Evolutionary conservation across 1,140 invertebrate species (phyloP).

Genomic region (Drosophila dunni): DNA sequence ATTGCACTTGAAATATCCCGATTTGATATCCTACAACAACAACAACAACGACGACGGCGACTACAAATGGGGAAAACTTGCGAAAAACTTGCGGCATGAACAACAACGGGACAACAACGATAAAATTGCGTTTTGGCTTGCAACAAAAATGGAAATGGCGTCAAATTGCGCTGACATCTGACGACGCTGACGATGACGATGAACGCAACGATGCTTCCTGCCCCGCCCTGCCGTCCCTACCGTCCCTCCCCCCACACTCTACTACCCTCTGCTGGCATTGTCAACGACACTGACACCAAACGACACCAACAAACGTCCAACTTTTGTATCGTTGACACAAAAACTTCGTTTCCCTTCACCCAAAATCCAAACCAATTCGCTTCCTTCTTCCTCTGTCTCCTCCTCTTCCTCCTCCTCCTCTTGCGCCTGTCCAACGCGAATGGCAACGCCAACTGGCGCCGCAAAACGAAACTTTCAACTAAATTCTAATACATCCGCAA

Average conservation of each 20-base stretch:
- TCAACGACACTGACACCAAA: constrained; percentile 68
- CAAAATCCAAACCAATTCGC: background rate
- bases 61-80: constrained; percentile 55
- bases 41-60: constrained; percentile 45
- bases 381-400: background rate
- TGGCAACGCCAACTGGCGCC: constrained; percentile 42
- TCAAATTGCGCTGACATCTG: constrained; percentile 84
- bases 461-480: constrained; percentile 54
- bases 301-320: constrained; percentile 52
- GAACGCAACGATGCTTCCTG: constrained; percentile 6
- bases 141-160: constrained; percentile 77
- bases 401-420: background rate
- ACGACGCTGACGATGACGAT: constrained; percentile 57
- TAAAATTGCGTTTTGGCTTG: constrained; percentile 32
- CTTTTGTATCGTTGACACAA: constrained; percentile 43
- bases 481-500: constrained; percentile 73
- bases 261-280: constrained; percentile 48
- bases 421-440: background rate
- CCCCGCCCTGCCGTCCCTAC: background rate
- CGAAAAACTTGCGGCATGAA: constrained; percentile 68
- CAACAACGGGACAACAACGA: constrained; percentile 32
- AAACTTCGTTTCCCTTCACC: background rate
- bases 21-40: constrained; percentile 65
- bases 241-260: background rate
- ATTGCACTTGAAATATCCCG: constrained; percentile 82